Evolutionary conservation across 2,888 invertebrate species (phyloP).

Genomic region (Eulithis testata): DNA sequence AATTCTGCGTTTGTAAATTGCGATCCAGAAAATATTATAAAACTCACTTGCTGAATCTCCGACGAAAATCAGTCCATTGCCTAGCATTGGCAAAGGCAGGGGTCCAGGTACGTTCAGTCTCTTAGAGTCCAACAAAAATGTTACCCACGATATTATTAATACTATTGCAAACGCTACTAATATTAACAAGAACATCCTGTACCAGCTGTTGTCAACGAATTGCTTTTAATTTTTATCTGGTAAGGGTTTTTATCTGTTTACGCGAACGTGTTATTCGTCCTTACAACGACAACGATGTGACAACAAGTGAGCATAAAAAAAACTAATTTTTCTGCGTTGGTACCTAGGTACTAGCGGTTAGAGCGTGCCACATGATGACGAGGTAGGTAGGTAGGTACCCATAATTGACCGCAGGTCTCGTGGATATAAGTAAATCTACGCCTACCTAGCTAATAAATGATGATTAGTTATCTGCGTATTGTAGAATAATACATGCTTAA

Average conservation of each 20-base stretch:
- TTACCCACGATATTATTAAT: slow-evolving; percentile 51
- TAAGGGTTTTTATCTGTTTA: background rate
- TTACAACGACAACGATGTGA: background rate
- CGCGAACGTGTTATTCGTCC: slow-evolving; percentile 11
- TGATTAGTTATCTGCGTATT: background rate
- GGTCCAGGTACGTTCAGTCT: slow-evolving; percentile 55
- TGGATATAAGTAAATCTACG: background rate
- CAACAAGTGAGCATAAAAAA: slow-evolving; percentile 12
- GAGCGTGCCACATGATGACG: background rate
- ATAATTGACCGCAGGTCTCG: background rate
- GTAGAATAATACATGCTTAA: too few species aligned
- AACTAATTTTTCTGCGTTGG: slow-evolving; percentile 4
- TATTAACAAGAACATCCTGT: slow-evolving; percentile 29
- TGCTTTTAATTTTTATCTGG: slow-evolving; percentile 4
- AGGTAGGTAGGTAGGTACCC: background rate
- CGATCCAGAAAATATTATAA: background rate
- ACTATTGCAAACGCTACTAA: slow-evolving; percentile 24
- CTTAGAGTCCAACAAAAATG: slow-evolving; percentile 48
- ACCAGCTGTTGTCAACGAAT: background rate
- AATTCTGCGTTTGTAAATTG: too few species aligned
- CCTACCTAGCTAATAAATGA: background rate
- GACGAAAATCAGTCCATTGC: slow-evolving; percentile 71
- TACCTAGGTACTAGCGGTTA: background rate
- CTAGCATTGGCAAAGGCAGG: slow-evolving; percentile 68
- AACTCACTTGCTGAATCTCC: slow-evolving; percentile 61